Conservation (phyloP, 2,888 invertebrate species). For the Sericinus montela region DNA sequence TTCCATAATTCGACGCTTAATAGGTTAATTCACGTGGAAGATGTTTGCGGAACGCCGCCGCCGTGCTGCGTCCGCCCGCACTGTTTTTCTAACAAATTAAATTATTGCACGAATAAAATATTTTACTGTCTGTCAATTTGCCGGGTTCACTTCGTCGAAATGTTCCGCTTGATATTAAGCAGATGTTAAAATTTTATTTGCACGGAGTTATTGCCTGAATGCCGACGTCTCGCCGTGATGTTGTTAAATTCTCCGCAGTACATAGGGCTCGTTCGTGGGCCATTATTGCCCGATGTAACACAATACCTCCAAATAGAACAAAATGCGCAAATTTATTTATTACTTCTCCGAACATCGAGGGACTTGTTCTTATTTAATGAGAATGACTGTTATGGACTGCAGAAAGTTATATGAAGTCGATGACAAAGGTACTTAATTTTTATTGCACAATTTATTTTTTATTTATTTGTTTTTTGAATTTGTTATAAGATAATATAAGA, state of each 20-base stretch:
- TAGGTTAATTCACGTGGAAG: constrained; percentile 74
- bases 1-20: constrained; percentile 62
- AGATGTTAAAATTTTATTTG: constrained; percentile 78
- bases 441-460: too few relatives aligned
- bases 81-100: constrained; percentile 76
- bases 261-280: constrained; percentile 47
- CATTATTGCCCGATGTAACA: constrained; percentile 61
- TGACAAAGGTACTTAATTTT: too few relatives aligned
- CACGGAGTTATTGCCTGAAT: constrained; percentile 57
- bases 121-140: constrained; percentile 78
- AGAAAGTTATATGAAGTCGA: too few relatives aligned
- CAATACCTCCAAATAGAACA: constrained; percentile 66
- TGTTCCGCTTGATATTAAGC: constrained; percentile 69
- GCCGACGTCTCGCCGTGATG: constrained; percentile 48
- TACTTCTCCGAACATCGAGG: constrained; percentile 29
- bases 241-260: constrained; percentile 53
- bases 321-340: constrained; percentile 52
- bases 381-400: not conserved
- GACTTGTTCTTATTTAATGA: not conserved
- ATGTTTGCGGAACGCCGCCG: constrained; percentile 51
- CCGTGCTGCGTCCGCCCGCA: constrained; percentile 32
- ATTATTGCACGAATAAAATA: constrained; percentile 76
- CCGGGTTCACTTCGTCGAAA: constrained; percentile 53
- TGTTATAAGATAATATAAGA: too few relatives aligned
- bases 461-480: too few relatives aligned